phyloP scores from a whole-genome alignment of 2,797 vertebrate species.

The Cygnus olor region DNA sequence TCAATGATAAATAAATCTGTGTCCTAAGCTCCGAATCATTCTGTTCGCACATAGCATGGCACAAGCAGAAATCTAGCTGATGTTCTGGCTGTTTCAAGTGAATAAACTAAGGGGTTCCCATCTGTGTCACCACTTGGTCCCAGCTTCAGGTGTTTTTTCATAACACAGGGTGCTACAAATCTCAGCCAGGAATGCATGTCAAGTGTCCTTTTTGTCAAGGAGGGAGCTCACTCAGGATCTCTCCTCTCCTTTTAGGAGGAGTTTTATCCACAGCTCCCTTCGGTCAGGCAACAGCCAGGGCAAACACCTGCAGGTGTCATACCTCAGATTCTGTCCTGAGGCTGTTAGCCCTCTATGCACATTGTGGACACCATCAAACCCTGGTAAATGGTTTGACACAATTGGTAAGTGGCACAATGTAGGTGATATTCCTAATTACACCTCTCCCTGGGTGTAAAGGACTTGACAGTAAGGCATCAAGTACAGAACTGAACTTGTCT shows the following conservation, averaged over 20 bases:
- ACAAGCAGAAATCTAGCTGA: neutral
- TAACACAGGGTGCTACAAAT: neutral
- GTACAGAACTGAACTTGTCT: neutral
- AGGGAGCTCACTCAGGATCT: neutral
- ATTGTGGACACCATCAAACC: neutral
- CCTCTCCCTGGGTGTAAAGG: neutral
- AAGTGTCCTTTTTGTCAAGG: fast-evolving
- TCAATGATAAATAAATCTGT: neutral
- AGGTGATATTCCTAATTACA: neutral
- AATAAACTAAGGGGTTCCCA: neutral
- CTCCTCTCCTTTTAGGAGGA: no score
- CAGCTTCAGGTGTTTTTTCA: neutral
- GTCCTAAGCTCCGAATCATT: neutral
- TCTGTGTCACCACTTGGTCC: no score
- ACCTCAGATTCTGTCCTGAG: neutral
- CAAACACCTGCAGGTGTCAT: no score
- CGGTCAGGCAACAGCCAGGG: neutral
- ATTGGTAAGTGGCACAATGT: fast-evolving
- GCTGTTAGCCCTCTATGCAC: neutral
- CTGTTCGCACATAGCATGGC: neutral
- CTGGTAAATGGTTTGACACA: neutral
- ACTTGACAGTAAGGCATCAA: neutral
- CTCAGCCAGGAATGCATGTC: neutral
- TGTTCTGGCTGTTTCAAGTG: neutral
- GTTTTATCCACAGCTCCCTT: neutral